Percentiles rank a stretch among this genome's conserved stretches.
These are phyloP conservation scores for Platycnemis pennipes DNA, from an alignment of 2,888 invertebrate genomes.

Conservation along the genomic window DNA sequence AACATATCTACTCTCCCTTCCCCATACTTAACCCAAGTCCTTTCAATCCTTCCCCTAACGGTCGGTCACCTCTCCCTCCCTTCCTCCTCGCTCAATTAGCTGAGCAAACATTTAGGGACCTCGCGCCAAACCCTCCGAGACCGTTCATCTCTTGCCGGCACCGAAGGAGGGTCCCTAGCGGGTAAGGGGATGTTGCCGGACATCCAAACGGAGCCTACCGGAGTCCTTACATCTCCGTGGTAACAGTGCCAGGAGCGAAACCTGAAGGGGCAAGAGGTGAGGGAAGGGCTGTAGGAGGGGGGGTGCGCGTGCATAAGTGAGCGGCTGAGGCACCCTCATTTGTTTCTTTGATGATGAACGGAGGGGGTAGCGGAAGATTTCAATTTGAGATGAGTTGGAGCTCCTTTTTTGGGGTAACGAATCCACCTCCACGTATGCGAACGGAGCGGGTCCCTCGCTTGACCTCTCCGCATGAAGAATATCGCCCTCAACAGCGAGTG, in stretches of 20 bases:
- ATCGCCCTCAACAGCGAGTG: not conserved
- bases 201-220: not conserved
- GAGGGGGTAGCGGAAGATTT: conserved; percentile 42
- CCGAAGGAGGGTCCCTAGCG: not conserved
- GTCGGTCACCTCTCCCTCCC: not conserved
- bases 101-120: conserved; percentile 39
- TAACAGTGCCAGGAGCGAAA: not conserved
- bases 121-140: not conserved
- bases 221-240: conserved; percentile 34
- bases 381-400: conserved; percentile 60
- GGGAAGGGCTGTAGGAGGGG: not conserved
- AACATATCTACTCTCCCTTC: too few species aligned
- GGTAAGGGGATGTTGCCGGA: too few species aligned
- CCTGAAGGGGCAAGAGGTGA: not conserved
- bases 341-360: conserved; percentile 41
- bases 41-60: conserved; percentile 33
- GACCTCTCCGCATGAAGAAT: not conserved
- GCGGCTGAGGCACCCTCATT: not conserved
- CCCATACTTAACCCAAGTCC: not conserved
- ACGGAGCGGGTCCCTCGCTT: not conserved
- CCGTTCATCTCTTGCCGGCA: not conserved
- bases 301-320: too few species aligned
- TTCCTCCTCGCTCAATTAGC: conserved; percentile 51
- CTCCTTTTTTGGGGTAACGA: not conserved
- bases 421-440: not conserved